Conservation (phyloP, 1,140 invertebrate genomes). For the Lordiphosa mommai region DNA sequence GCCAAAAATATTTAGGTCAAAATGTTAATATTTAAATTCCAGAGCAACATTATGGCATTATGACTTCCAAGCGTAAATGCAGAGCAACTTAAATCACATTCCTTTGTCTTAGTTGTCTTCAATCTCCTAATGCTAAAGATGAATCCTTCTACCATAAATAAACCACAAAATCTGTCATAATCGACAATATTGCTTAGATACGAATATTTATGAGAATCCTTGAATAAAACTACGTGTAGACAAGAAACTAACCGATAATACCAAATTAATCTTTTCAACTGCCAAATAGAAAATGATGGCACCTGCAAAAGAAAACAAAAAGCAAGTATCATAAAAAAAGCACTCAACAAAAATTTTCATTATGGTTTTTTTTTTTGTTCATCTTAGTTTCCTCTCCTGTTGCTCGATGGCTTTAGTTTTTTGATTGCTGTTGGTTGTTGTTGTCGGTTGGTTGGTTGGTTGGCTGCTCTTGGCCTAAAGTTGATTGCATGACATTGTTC, state of each 20-base stretch:
- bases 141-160: too few species aligned
- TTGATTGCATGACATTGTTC: conserved; percentile 58
- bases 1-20: too few species aligned
- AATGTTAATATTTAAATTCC: too few species aligned
- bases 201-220: not conserved
- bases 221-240: not conserved
- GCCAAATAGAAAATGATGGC: not conserved
- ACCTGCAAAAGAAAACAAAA: conserved; percentile 2
- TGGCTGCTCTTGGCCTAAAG: conserved; percentile 48
- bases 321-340: not conserved
- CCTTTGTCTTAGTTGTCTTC: too few species aligned
- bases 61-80: too few species aligned
- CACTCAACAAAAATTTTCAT: conserved; percentile 12
- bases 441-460: not conserved
- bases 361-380: not conserved
- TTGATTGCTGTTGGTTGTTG: conserved; percentile 5
- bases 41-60: too few species aligned
- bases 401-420: conserved; percentile 11
- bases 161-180: too few species aligned
- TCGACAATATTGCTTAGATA: conserved; percentile 3
- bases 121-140: too few species aligned
- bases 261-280: conserved; percentile 2
- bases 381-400: not conserved
- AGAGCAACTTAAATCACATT: too few species aligned
- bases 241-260: not conserved